Base-by-base conservation (phyloP, 2,113 vertebrate species). In the Chloropsis hardwickii region DNA sequence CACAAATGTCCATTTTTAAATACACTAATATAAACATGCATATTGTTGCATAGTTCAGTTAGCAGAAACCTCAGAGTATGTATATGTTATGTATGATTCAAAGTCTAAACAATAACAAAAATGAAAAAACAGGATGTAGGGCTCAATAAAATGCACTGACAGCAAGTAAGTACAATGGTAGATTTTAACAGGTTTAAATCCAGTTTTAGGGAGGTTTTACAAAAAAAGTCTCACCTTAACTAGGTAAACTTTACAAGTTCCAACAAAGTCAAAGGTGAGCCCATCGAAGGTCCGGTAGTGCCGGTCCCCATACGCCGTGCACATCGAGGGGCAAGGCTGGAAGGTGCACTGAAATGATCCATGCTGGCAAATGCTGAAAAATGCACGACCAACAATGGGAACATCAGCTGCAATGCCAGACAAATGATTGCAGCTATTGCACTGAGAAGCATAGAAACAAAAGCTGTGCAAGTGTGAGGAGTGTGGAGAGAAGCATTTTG, bases 221-320 rank as follows among this genome's bases (percentile, higher is more conserved):
- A 40, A 23, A 28, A 28, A 27, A 21, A 48, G 4, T n/a, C 97
- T 98, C 90, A 99, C 99, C 99, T 99, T 99, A 9, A 99, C 93
- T 11, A 99, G 97, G 89, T 99, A 99, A 57, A 99, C 98, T 94
- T 99, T 99, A 95, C 99, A 99, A 2, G 98, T 96, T 10, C 99
- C 99, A 39, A 99, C 96, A 14, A 99, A 99, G 97, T 99, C 99
- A 77, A 98, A 99, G 0, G 98, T 98, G 57, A 99, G 98, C 8
- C 99, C 99, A 24, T 99, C 99, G 45, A 99, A 99, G 0, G 99
- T 99, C 50, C 98, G 97, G 97, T 99, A 99, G 96, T 99, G 99
- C 6, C 99, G 98, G 88, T 99, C 99, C 4, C 99, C 99, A 1
- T 99, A 99, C 0, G 98, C 97, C 0, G 98, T 99, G 94, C 99